A percentile compares a stretch with the other conserved stretches of the same genome.
These are phyloP conservation scores for Sycobia sp. DNA, from an alignment of 1,140 invertebrate genomes.

Conservation along the genomic window DNA sequence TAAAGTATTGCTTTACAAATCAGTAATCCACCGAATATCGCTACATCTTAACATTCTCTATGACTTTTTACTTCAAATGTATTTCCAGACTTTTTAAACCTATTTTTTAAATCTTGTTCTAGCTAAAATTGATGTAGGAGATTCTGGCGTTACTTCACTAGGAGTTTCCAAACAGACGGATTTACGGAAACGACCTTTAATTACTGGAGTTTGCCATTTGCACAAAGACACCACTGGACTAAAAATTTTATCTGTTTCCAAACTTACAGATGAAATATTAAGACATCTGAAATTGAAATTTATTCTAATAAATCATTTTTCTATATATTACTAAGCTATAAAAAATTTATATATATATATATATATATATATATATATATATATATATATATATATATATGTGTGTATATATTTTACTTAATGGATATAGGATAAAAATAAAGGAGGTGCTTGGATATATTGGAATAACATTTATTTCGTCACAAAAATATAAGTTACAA, in stretches of 20 bases:
- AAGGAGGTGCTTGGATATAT: constrained; percentile 34
- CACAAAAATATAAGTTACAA: constrained; percentile 43
- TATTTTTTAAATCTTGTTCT: constrained; percentile 48
- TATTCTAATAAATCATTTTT: too few species aligned
- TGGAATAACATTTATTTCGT: constrained; percentile 46
- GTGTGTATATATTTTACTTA: constrained; percentile 20
- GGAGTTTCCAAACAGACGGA: constrained; percentile 54
- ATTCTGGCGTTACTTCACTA: constrained; percentile 45
- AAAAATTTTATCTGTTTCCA: constrained; percentile 44
- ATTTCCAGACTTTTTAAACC: constrained; percentile 11
- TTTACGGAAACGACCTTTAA: constrained; percentile 57
- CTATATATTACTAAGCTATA: too few species aligned
- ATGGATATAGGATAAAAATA: constrained; percentile 40
- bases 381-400: too few species aligned
- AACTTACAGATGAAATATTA: constrained; percentile 43
- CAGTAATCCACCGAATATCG: too few species aligned
- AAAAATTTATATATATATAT: constrained; percentile 25
- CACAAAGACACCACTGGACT: constrained; percentile 43
- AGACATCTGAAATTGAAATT: constrained; percentile 48
- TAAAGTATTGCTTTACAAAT: too few species aligned
- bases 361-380: too few species aligned
- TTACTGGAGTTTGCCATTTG: constrained; percentile 55
- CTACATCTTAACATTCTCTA: too few species aligned
- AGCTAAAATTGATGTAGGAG: constrained; percentile 43
- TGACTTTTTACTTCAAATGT: constrained; percentile 1